Base-by-base conservation (phyloP, 2,113 vertebrate species). In the Scophthalmus maximus region DNA sequence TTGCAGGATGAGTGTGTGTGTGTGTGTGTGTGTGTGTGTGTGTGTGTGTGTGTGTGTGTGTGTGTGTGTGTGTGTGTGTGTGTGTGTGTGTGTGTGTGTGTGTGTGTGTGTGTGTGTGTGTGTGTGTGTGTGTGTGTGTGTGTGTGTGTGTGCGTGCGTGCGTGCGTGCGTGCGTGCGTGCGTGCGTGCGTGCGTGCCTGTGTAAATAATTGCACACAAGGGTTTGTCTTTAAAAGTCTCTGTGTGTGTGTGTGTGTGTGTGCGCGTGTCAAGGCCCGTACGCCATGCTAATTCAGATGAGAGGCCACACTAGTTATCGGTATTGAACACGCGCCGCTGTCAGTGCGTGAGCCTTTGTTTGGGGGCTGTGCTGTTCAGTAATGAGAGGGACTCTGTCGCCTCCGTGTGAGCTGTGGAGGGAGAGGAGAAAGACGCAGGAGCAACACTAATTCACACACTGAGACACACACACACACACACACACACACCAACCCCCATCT, bases 301-400 rank as follows among this genome's bases (percentile, higher is more conserved):
- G 83, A 86, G 78, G 83, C 80, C 81, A 73, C 59, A 50, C 62
- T 59, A 87, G 90, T 94, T 94, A 94, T 93, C 92, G 56, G 83
- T 71, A 66, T 73, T 78, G 83, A 91, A 91, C 92, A 94, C 57
- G 42, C 85, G 44, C 78, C 76, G 12, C 78, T 82, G 81, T 89
- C 62, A 60, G 82, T 78, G 81, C 78, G 32, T 61, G 67, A 88
- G 88, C 84, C 91, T 93, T 94, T 93, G 92, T 94, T 91, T 91
- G 85, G 78, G 80, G 76, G 68, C 79, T 77, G 58, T 81, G 81
- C 85, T 87, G 87, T 83, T 90, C 89, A 85, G 88, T 90, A 91
- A 93, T 91, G 87, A 93, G 87, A 81, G 86, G 81, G 79, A 88
- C 89, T 90, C 85, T 92, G 92, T 92, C 89, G 84, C 92, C 87